Base-by-base conservation (phyloP, 2,888 invertebrate species). In the Conchocele bisecta region DNA sequence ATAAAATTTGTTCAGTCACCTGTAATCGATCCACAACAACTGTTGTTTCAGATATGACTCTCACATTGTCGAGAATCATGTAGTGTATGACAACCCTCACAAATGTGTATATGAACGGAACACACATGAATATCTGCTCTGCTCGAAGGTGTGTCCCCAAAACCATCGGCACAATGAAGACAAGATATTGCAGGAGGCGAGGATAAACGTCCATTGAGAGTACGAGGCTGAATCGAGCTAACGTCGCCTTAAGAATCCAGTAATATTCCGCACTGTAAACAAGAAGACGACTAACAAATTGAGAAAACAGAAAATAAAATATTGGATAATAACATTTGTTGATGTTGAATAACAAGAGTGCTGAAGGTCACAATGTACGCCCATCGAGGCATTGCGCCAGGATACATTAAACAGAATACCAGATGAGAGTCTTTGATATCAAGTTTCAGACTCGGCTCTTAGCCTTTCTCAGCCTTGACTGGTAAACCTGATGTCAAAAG, bases 61-160 rank as follows among this genome's bases (percentile, higher is more conserved):
- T 31, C 5, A 67, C 33, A 39, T 67, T 50, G 29, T 58, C 59
- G 31, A 70, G 56, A 3, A 67, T 17, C 24, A 33, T 35, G n/a
- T 28, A 28, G 60, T 70, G 64, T 1, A 70, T 28, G 2, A 63
- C 57, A 29, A 24, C 37, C 42, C 46, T 22, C 1, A 58, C 58
- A 67, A 75, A 66, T 22, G 26, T 33, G 41, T 46, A 76, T n/a
- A 82, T 46, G 51, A 78, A 39, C 7, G 76, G 64, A 4, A 80
- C 24, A 54, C 69, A 65, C 1, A 63, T 41, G 53, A 64, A 83
- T 11, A 83, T 44, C 20, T 56, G 28, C 20, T 70, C 58, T 11
- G 82, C 54, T 2, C 63, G 66, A 17, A 81, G 37, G 17, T 50
- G 29, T 11, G 20, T 50, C 7, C 79, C 78, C 11, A 59, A 29